Conservation (phyloP, 2,797 vertebrate species). For the Gymnothorax javanicus region DNA sequence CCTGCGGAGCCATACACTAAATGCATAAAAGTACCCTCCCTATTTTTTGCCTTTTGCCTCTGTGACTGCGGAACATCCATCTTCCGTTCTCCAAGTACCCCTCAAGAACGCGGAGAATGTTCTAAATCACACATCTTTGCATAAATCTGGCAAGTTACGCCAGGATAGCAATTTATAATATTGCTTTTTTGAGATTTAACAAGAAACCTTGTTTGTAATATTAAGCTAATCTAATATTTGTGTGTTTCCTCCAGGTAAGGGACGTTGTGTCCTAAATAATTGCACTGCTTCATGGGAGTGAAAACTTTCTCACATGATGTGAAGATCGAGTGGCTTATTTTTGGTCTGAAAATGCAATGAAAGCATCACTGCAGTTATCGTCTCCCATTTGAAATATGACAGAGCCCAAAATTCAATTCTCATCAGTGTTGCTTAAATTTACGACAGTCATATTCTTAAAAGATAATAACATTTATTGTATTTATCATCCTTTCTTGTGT, state of each 20-base stretch:
- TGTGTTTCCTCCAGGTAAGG: slow-evolving; percentile 52
- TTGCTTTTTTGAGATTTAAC: slow-evolving; percentile 51
- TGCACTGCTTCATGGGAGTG: slow-evolving; percentile 61
- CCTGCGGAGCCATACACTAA: slow-evolving; percentile 39
- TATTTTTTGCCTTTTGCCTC: slow-evolving; percentile 30
- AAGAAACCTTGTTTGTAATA: slow-evolving; percentile 54
- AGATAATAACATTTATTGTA: slow-evolving; percentile 72
- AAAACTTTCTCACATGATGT: background rate
- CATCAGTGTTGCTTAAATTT: slow-evolving; percentile 52
- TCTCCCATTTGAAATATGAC: background rate
- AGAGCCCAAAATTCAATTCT: background rate
- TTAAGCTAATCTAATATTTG: slow-evolving; percentile 50
- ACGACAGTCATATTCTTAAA: slow-evolving; percentile 69
- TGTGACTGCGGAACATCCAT: background rate
- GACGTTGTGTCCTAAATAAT: slow-evolving; percentile 67
- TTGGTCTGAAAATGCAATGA: slow-evolving; percentile 18
- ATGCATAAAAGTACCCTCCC: slow-evolving; percentile 43
- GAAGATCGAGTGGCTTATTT: background rate
- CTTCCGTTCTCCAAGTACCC: slow-evolving; percentile 10
- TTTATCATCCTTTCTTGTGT: slow-evolving; percentile 62
- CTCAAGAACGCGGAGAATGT: slow-evolving; percentile 47
- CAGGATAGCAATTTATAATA: slow-evolving; percentile 32
- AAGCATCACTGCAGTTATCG: background rate
- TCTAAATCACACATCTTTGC: slow-evolving; percentile 57
- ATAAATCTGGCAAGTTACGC: slow-evolving; percentile 55